phyloP scores from a whole-genome alignment of 2,113 vertebrate genomes.

The Prunella himalayana region DNA sequence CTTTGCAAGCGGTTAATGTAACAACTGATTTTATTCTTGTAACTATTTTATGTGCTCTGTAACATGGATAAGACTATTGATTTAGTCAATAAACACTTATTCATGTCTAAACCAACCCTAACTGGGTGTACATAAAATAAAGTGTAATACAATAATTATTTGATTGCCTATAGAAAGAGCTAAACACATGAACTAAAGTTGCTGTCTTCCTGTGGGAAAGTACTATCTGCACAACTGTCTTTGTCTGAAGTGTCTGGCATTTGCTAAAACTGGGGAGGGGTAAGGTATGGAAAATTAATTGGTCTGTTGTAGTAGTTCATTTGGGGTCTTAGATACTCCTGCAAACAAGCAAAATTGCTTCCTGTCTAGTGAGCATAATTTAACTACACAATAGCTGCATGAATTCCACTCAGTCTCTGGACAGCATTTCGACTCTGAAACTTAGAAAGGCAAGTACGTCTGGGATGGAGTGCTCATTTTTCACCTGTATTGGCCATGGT shows the following conservation, averaged over 20 bases:
- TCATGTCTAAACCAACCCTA: constrained; percentile 33
- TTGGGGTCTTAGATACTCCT: background rate
- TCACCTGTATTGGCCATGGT: background rate
- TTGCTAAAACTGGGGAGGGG: background rate
- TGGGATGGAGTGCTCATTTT: background rate
- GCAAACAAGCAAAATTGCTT: background rate
- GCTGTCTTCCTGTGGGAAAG: background rate
- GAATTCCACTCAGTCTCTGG: background rate
- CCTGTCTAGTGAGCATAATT: background rate
- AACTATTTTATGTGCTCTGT: constrained; percentile 16
- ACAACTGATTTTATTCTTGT: constrained; percentile 21
- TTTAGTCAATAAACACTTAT: constrained; percentile 52
- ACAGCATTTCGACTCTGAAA: background rate
- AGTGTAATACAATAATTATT: constrained; percentile 32
- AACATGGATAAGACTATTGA: constrained; percentile 32
- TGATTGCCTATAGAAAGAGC: constrained; percentile 22
- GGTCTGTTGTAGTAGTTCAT: background rate
- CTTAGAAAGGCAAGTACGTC: background rate
- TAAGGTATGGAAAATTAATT: background rate
- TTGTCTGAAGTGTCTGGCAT: background rate
- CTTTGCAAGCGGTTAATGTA: background rate
- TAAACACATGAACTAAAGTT: background rate
- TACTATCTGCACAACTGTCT: background rate
- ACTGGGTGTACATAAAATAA: constrained; percentile 44
- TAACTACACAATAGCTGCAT: background rate